Conservation (phyloP, 1,140 invertebrate species). For the Monochamus saltuarius region DNA sequence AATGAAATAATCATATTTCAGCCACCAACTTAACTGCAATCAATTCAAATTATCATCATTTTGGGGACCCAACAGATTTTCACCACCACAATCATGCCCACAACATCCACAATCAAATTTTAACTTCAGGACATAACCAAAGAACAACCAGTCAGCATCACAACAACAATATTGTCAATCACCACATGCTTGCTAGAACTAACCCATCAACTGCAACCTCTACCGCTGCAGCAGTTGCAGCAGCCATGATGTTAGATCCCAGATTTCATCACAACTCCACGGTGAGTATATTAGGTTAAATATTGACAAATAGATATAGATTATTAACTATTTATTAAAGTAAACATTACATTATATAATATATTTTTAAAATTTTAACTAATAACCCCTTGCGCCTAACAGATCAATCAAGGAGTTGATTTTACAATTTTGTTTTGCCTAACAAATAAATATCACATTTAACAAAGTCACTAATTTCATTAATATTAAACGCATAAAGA, state of each 20-base stretch:
- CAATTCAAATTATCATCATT: conserved; percentile 48
- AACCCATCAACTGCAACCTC: conserved; percentile 49
- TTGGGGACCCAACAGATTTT: conserved; percentile 46
- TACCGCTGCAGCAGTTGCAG: conserved; percentile 50
- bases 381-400: no score
- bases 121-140: conserved; percentile 44
- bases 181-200: conserved; percentile 45
- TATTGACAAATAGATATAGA: no score
- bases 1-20: conserved; percentile 30
- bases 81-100: conserved; percentile 46
- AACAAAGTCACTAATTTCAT: no score
- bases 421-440: no score
- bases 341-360: no score
- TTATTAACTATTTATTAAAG: no score
- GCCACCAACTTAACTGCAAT: conserved; percentile 39
- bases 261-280: conserved; percentile 50
- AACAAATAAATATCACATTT: no score
- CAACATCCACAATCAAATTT: conserved; percentile 48
- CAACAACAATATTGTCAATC: conserved; percentile 38
- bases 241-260: conserved; percentile 53
- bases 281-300: conserved; percentile 41
- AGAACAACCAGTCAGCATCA: conserved; percentile 39
- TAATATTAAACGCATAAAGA: no score
- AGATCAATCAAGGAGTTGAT: no score
- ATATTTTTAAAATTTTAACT: no score